Conservation (phyloP, 1,140 invertebrate species). For the Phymastichus coffea region DNA sequence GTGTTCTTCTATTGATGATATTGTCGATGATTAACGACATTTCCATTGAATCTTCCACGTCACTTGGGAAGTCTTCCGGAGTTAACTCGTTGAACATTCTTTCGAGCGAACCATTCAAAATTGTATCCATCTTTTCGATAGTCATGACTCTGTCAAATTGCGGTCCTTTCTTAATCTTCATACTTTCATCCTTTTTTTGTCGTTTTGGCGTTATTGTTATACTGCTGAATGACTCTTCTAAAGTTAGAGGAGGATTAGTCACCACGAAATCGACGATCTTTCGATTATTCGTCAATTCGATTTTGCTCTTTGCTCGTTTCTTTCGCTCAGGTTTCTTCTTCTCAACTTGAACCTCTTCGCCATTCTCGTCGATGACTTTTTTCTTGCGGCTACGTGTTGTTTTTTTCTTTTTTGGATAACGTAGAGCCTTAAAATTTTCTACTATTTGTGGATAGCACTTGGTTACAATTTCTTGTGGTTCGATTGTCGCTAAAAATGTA, state of each 20-base stretch:
- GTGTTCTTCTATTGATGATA: too few relatives aligned
- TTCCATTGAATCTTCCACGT: constrained; percentile 55
- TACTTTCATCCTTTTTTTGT: constrained; percentile 29
- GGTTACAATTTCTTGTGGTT: constrained; percentile 65
- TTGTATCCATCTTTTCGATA: constrained; percentile 38
- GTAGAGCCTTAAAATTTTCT: constrained; percentile 61
- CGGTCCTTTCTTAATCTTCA: constrained; percentile 34
- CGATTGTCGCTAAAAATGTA: constrained; percentile 61
- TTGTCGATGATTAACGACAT: constrained; percentile 64
- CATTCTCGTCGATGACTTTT: constrained; percentile 44
- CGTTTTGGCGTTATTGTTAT: constrained; percentile 40
- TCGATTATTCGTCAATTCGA: constrained; percentile 29
- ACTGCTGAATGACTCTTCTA: constrained; percentile 41
- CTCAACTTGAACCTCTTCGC: constrained; percentile 17
- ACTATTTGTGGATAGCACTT: constrained; percentile 69
- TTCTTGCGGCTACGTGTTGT: constrained; percentile 54
- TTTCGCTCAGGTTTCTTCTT: constrained; percentile 28
- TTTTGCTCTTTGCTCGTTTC: constrained; percentile 28
- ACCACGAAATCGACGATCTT: constrained; percentile 49
- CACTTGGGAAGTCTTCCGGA: constrained; percentile 52
- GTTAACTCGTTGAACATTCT: constrained; percentile 47
- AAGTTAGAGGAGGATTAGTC: not conserved
- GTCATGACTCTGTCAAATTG: constrained; percentile 41
- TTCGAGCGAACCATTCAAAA: constrained; percentile 42
- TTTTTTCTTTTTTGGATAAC: constrained; percentile 57